Evolutionary conservation across 2,113 vertebrate genomes (phyloP).

Genomic region (Eidolon helvum): DNA sequence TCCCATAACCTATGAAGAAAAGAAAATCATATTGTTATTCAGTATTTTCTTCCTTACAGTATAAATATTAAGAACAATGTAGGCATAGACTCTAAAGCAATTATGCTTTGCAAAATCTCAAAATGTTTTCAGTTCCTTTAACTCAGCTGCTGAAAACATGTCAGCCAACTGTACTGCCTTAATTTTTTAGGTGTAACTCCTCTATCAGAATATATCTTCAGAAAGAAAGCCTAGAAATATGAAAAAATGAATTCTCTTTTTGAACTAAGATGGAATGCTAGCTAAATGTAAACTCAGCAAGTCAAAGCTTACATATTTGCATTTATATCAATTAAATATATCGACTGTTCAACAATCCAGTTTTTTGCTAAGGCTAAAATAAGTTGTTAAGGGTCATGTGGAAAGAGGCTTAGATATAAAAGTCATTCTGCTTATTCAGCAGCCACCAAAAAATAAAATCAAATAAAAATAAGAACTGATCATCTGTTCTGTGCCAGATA

Average conservation of each 20-base stretch:
- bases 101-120: not conserved
- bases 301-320: not conserved
- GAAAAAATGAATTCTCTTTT: not conserved
- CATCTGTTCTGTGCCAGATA: not conserved
- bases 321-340: constrained; percentile 2
- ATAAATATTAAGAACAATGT: not conserved
- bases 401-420: not conserved
- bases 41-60: constrained; percentile 27
- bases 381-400: not conserved
- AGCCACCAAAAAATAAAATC: not conserved
- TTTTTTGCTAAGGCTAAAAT: constrained; percentile 34
- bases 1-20: not conserved
- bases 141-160: not conserved
- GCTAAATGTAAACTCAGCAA: constrained; percentile 2
- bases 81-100: not conserved
- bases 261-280: not conserved
- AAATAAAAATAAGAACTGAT: not conserved
- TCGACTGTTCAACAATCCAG: not conserved
- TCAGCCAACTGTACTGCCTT: not conserved
- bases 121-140: not conserved
- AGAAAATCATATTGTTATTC: not conserved
- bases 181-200: not conserved
- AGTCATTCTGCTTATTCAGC: not conserved
- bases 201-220: constrained; percentile 17
- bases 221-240: constrained; percentile 16